These are phyloP conservation scores for Toxotes chatareus DNA, from an alignment of 2,113 vertebrate genomes.

Conservation along the genomic window DNA sequence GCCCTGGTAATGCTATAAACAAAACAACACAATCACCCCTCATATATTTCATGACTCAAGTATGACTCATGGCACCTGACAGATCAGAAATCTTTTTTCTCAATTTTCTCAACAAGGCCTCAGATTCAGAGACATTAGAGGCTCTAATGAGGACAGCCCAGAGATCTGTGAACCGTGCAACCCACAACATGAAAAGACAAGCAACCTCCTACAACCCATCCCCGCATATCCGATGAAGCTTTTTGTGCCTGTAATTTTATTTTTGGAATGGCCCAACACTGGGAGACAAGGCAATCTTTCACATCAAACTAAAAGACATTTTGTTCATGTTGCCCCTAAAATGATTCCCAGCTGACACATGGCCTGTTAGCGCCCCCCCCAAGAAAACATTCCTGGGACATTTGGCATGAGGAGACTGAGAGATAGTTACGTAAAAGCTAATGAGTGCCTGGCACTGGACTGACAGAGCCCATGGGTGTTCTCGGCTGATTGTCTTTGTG, in stretches of 20 bases:
- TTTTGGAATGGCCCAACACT: constrained; percentile 52
- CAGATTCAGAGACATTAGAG: constrained; percentile 48
- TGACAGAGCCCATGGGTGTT: constrained; percentile 58
- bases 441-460: constrained; percentile 67
- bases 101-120: constrained; percentile 3
- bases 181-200: constrained; percentile 69
- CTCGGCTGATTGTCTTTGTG: constrained; percentile 44
- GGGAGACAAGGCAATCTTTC: constrained; percentile 67
- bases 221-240: constrained; percentile 52
- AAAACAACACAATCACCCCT: constrained; percentile 53
- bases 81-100: constrained; percentile 41
- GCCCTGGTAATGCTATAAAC: constrained; percentile 37
- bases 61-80: constrained; percentile 52
- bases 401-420: constrained; percentile 53
- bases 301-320: constrained; percentile 65
- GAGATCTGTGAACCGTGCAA: constrained; percentile 50
- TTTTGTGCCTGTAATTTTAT: constrained; percentile 56
- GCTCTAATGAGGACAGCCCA: constrained; percentile 61
- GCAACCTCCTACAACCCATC: constrained; percentile 46
- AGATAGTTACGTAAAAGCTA: constrained; percentile 65
- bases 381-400: constrained; percentile 49
- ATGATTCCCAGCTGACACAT: constrained; percentile 53
- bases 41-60: constrained; percentile 40
- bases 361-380: constrained; percentile 39
- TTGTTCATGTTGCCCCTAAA: constrained; percentile 61